Evolutionary conservation across 2,888 invertebrate species (phyloP).

Genomic region (Apamea epomidion): DNA sequence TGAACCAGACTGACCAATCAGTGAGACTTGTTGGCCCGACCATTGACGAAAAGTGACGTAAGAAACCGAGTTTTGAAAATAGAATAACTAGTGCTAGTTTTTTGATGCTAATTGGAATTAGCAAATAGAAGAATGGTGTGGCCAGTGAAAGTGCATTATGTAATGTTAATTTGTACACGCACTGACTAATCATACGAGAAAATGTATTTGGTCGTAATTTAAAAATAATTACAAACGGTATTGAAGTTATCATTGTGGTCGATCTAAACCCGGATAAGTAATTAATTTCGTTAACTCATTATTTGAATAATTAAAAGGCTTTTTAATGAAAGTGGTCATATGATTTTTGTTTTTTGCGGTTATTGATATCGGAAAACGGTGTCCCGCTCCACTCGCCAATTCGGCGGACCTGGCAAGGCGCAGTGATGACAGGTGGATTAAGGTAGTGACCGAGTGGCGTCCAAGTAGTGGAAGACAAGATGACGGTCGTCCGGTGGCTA

Average conservation of each 20-base stretch:
- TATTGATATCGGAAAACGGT: too few relatives aligned
- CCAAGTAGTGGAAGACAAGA: too few relatives aligned
- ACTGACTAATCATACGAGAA: constrained; percentile 73
- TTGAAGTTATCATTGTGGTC: constrained; percentile 30
- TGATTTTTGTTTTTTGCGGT: too few relatives aligned
- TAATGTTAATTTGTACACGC: constrained; percentile 75
- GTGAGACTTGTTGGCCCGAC: constrained; percentile 26
- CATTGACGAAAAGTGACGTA: constrained; percentile 56
- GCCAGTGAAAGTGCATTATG: constrained; percentile 82
- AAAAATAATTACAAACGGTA: constrained; percentile 55
- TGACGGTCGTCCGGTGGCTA: too few relatives aligned
- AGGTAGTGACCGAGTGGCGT: too few relatives aligned
- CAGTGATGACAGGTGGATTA: too few relatives aligned
- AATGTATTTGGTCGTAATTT: constrained; percentile 45
- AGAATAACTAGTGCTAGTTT: constrained; percentile 76
- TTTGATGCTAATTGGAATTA: constrained; percentile 85
- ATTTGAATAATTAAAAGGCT: constrained; percentile 25
- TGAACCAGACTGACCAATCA: constrained; percentile 36
- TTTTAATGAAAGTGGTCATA: constrained; percentile 40
- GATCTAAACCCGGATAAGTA: constrained; percentile 47
- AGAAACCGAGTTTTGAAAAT: constrained; percentile 66
- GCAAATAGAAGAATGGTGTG: constrained; percentile 76
- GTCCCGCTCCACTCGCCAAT: too few relatives aligned
- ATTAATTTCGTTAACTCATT: constrained; percentile 26
- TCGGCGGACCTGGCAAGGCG: too few relatives aligned